Percentiles rank a stretch among this genome's conserved stretches.
Evolutionary conservation across 2,888 invertebrate genomes (phyloP).

Genomic region (Drosophila austrosaltans): DNA sequence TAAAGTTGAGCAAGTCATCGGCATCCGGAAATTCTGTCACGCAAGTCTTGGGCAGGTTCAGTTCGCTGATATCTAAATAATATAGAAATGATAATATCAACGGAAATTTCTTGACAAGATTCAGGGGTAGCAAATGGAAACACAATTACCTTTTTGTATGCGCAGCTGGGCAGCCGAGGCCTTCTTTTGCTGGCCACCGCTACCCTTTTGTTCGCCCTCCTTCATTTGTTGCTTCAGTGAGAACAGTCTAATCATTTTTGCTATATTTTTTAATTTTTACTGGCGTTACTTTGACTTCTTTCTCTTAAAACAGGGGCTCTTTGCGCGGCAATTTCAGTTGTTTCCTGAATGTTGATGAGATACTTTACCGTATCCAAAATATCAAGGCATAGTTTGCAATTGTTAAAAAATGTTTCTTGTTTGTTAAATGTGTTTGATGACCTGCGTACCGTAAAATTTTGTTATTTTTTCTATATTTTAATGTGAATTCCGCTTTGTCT

Average conservation of each 20-base stretch:
- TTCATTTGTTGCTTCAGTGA: slow-evolving; percentile 99
- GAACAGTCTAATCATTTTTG: slow-evolving; percentile 97
- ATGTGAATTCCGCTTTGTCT: slow-evolving; percentile 34
- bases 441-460: slow-evolving; percentile 40
- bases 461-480: slow-evolving; percentile 16
- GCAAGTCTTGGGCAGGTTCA: slow-evolving; percentile 98
- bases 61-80: slow-evolving; percentile 95
- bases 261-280: slow-evolving; percentile 33
- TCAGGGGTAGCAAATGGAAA: neutral
- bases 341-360: neutral
- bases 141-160: slow-evolving; percentile 94
- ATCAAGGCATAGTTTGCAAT: slow-evolving; percentile 18
- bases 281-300: slow-evolving; percentile 34
- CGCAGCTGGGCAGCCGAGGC: slow-evolving; percentile 98
- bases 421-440: slow-evolving; percentile 3
- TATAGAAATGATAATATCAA: neutral
- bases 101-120: neutral
- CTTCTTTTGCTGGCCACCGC: slow-evolving; percentile 92
- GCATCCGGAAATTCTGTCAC: slow-evolving; percentile 97
- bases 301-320: slow-evolving; percentile 40
- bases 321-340: slow-evolving; percentile 46
- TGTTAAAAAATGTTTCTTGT: slow-evolving; percentile 1
- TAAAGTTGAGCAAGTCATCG: slow-evolving; percentile 97
- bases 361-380: slow-evolving; percentile 8
- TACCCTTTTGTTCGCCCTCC: slow-evolving; percentile 94